Evolutionary conservation across 2,797 vertebrate genomes (phyloP).

Genomic region (Molothrus ater): DNA sequence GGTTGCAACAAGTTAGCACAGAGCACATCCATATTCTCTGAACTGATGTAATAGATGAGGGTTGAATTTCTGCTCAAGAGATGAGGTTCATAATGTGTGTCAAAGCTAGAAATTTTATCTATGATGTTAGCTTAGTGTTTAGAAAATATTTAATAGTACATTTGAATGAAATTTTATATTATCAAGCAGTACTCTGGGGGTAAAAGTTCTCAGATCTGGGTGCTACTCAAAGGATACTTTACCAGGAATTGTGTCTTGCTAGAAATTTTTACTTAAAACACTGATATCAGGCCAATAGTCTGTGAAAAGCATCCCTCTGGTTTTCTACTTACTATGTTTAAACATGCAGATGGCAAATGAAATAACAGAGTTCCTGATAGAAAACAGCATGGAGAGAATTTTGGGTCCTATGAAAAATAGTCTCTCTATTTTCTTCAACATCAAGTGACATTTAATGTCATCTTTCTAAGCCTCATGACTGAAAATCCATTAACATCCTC

Average conservation of each 20-base stretch:
- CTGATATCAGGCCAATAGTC: not conserved
- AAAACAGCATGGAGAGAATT: not conserved
- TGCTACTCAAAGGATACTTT: not conserved
- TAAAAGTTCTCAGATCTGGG: not conserved
- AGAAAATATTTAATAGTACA: not conserved
- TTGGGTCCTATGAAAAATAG: not conserved
- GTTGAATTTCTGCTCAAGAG: not conserved
- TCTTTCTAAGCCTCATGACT: not conserved
- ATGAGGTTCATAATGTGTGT: not conserved
- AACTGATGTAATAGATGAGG: not conserved
- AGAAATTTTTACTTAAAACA: not conserved
- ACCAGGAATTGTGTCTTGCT: not conserved
- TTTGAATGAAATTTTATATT: not conserved
- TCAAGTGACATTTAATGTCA: conserved; percentile 3
- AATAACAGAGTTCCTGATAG: not conserved
- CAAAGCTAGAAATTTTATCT: not conserved
- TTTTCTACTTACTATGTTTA: not conserved
- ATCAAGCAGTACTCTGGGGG: not conserved
- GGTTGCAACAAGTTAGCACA: not conserved
- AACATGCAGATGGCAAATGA: not conserved
- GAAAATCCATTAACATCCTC: conserved; percentile 22
- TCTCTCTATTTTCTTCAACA: not conserved
- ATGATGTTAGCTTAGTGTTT: not conserved
- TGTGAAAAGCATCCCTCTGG: not conserved
- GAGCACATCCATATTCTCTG: not conserved